Evolutionary conservation across 2,888 invertebrate species (phyloP), one percentile per base, ranked within the genome.

Genomic region (Tenthredo notha): DNA sequence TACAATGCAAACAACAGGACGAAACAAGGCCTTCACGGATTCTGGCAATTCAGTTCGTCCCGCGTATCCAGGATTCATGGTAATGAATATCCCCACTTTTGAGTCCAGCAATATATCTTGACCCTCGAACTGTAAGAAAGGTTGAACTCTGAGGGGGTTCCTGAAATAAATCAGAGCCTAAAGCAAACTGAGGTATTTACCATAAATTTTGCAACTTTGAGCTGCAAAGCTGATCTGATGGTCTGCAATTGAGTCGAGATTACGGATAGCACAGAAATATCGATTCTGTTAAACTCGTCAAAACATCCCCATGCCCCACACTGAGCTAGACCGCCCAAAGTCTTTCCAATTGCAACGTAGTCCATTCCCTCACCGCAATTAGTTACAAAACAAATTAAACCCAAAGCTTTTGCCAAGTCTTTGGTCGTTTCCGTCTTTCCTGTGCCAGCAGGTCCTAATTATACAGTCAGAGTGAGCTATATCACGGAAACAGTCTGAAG

Each of bases 281-380:
- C 98, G 88, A 99, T 98, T 54, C 98, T 95, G 93, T 98, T 98
- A 94, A 98, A 98, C 94, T 98, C 98, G 89, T 98, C 98, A 91
- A 98, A 98, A 92, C 98, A 98, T 1, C 98, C 98, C 98, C 98
- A 98, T 2, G 98, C 98, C 0, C 98, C 98, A 92, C 97, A 97
- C 92, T 98, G 97, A 84, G 96, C 96, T 82, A 98, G 94, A 0
- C 98, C 96, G 0, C 97, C 96, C 6, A 98, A 94, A 87, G 97
- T 97, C 61, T 96, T 96, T 7, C 96, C 96, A 78, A 98, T 96
- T 2, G 98, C 97, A 88, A 97, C 95, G 92, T 96, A 97, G 94
- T 98, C 98, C 98, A 98, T 98, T 25, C 98, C 98, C 93, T 98
- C 98, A 0, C 98, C 98, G 91, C 98, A 98, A 94, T 98, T 98